phyloP scores from a whole-genome alignment of 2,888 invertebrate genomes.

The Eupithecia centaureata region DNA sequence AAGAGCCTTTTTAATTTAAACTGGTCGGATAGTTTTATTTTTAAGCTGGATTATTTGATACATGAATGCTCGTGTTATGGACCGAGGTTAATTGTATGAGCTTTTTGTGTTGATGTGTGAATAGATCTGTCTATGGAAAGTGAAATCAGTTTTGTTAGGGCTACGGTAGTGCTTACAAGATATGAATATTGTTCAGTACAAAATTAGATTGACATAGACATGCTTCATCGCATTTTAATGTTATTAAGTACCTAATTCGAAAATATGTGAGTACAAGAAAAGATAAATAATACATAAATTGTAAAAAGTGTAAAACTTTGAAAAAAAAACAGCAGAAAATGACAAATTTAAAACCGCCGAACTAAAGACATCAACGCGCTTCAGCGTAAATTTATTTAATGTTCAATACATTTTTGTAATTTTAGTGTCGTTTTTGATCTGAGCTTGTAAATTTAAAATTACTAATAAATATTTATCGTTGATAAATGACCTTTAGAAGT shows the following conservation, averaged over 20 bases:
- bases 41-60: slow-evolving; percentile 71
- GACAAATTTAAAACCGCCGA: slow-evolving; percentile 5
- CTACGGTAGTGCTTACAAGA: neutral
- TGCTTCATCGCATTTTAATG: neutral
- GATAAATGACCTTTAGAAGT: too few relatives aligned
- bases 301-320: too few relatives aligned
- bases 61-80: slow-evolving; percentile 69
- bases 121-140: slow-evolving; percentile 62
- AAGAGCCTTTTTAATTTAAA: slow-evolving; percentile 69
- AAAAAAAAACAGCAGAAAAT: too few relatives aligned
- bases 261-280: neutral
- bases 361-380: slow-evolving; percentile 62
- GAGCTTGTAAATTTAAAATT: neutral
- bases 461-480: too few relatives aligned
- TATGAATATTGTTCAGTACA: neutral
- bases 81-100: slow-evolving; percentile 65
- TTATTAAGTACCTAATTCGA: neutral
- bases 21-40: slow-evolving; percentile 66
- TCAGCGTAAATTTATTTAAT: neutral
- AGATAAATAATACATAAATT: too few relatives aligned
- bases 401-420: neutral
- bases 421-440: neutral
- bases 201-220: neutral
- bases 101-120: slow-evolving; percentile 63
- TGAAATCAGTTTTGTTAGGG: slow-evolving; percentile 44